Conservation (phyloP, 2,113 vertebrate genomes). For the Pantherophis guttatus region DNA sequence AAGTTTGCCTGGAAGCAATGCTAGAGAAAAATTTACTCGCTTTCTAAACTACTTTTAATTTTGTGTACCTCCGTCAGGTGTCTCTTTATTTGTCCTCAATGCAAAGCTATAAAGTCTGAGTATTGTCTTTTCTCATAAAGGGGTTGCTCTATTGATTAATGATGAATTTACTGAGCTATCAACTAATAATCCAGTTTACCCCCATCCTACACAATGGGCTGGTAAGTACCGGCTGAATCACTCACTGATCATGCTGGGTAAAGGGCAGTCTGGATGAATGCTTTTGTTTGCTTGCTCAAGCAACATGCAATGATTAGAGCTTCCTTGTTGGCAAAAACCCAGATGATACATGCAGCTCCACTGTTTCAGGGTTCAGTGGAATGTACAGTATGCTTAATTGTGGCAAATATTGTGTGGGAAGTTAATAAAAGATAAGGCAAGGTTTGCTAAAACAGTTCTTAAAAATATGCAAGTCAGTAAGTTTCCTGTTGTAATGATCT, state of each 20-base stretch:
- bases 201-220: not conserved
- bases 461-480: not conserved
- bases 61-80: not conserved
- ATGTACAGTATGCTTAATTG: not conserved
- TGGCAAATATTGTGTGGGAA: not conserved
- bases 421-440: not conserved
- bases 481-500: not conserved
- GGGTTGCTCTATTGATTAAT: not conserved
- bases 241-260: not conserved
- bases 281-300: not conserved
- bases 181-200: not conserved
- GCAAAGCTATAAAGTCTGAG: not conserved
- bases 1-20: not conserved
- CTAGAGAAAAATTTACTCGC: not conserved
- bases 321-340: not conserved
- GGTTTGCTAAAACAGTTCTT: not conserved
- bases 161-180: not conserved
- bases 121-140: not conserved
- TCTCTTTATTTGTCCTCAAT: not conserved
- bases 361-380: not conserved
- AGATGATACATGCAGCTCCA: not conserved
- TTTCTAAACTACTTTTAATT: not conserved
- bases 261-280: not conserved
- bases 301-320: not conserved
- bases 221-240: not conserved